Percentiles rank a stretch among this genome's conserved stretches.
These are phyloP conservation scores for Glaucopsyche alexis DNA, from an alignment of 2,888 invertebrate genomes.

Conservation along the genomic window DNA sequence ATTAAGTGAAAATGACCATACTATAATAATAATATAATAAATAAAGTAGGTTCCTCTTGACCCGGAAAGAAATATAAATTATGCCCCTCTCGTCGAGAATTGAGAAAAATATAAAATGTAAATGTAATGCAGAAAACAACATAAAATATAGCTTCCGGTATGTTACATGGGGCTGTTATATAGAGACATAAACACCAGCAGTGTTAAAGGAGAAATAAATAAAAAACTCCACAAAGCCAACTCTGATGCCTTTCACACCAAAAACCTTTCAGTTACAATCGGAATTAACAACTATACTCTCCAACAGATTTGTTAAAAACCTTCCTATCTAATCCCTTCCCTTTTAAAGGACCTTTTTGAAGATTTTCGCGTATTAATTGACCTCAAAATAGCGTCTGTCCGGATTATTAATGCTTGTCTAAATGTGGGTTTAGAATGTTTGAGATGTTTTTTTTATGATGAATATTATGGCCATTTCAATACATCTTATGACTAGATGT, in stretches of 20 bases:
- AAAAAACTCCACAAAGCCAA: neutral
- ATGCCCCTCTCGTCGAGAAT: too few relatives aligned
- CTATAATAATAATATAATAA: too few relatives aligned
- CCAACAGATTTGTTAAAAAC: conserved; percentile 5
- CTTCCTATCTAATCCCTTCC: conserved; percentile 13
- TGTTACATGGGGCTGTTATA: too few relatives aligned
- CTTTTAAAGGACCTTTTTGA: neutral
- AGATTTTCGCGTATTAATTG: neutral
- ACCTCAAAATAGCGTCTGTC: neutral
- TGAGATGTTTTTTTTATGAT: too few relatives aligned
- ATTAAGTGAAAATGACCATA: too few relatives aligned
- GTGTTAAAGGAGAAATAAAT: conserved; percentile 8
- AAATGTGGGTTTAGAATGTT: neutral
- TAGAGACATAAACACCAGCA: too few relatives aligned
- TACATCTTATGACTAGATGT: too few relatives aligned
- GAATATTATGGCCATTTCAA: neutral
- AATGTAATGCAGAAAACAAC: too few relatives aligned
- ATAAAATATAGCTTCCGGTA: too few relatives aligned
- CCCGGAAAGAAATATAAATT: too few relatives aligned
- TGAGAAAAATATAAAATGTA: too few relatives aligned
- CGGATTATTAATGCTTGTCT: conserved; percentile 2
- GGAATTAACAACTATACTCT: conserved; percentile 14
- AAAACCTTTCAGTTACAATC: conserved; percentile 23
- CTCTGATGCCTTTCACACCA: conserved; percentile 16
- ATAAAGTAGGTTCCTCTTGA: too few relatives aligned